Conservation (phyloP, 2,797 vertebrate genomes). For the Lithobates sylvaticus region DNA sequence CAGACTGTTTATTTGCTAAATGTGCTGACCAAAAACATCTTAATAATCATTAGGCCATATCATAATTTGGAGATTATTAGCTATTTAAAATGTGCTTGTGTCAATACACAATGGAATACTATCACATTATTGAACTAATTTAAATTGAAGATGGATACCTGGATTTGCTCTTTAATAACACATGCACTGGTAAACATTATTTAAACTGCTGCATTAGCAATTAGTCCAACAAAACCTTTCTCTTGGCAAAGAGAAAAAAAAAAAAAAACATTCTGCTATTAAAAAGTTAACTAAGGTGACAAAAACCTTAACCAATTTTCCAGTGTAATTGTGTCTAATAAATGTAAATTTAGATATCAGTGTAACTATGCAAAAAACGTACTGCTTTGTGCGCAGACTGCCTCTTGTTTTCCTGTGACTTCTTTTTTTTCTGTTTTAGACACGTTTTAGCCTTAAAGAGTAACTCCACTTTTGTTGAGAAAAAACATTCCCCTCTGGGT, state of each 20-base stretch:
- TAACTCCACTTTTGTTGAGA: too few species aligned
- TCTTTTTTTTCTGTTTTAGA: too few species aligned
- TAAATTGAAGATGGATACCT: slow-evolving; percentile 1
- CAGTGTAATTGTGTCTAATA: too few species aligned
- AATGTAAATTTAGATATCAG: too few species aligned
- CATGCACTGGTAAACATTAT: neutral
- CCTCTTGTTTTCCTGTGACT: too few species aligned
- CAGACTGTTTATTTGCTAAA: slow-evolving; percentile 42
- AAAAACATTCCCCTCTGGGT: too few species aligned
- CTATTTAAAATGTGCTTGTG: slow-evolving; percentile 38
- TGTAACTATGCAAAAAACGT: too few species aligned
- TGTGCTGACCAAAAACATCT: slow-evolving; percentile 45
- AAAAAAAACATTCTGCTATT: neutral
- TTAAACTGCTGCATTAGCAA: neutral
- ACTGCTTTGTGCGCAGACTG: too few species aligned
- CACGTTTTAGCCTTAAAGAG: too few species aligned
- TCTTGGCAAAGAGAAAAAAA: neutral
- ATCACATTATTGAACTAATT: slow-evolving; percentile 25
- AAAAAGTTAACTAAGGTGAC: neutral
- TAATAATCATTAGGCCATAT: slow-evolving; percentile 51
- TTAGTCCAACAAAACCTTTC: neutral
- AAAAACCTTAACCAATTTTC: too few species aligned
- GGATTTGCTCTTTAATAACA: slow-evolving; percentile 8
- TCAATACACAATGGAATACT: slow-evolving; percentile 16
- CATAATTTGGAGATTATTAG: slow-evolving; percentile 50